phyloP scores from a whole-genome alignment of 2,797 vertebrate species.

The Syncerus caffer region DNA sequence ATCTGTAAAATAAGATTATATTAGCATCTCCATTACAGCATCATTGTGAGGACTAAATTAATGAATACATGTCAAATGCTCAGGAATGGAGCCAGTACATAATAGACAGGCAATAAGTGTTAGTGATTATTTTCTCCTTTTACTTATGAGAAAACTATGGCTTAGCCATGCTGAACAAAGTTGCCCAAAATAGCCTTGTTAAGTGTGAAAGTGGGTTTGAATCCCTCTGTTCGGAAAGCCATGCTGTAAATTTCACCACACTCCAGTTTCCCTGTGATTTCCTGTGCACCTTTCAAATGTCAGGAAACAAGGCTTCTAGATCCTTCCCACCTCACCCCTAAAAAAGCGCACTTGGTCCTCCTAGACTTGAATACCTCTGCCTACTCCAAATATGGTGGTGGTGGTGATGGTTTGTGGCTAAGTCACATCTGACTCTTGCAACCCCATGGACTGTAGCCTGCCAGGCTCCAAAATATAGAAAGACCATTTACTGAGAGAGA shows the following conservation, averaged over 20 bases:
- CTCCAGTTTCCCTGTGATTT: neutral
- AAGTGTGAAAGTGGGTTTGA: neutral
- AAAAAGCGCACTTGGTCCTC: neutral
- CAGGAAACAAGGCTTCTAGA: neutral
- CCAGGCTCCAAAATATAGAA: neutral
- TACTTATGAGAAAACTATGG: neutral
- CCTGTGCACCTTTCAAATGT: neutral
- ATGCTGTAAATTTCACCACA: neutral
- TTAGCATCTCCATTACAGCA: neutral
- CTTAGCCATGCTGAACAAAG: neutral
- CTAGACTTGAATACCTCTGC: neutral
- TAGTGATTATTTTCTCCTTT: neutral
- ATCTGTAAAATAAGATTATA: neutral
- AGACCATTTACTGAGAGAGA: neutral
- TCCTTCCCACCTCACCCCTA: fast-evolving
- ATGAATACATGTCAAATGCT: neutral
- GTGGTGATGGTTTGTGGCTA: neutral
- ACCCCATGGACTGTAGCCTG: neutral
- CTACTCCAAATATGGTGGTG: neutral
- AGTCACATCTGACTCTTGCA: fast-evolving
- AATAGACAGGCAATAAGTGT: neutral
- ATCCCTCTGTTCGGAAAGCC: neutral
- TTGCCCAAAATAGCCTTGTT: neutral
- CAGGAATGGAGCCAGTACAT: neutral
- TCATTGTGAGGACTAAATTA: neutral